These are phyloP conservation scores for Halictus ligatus DNA, from an alignment of 2,888 invertebrate genomes.

Conservation along the genomic window DNA sequence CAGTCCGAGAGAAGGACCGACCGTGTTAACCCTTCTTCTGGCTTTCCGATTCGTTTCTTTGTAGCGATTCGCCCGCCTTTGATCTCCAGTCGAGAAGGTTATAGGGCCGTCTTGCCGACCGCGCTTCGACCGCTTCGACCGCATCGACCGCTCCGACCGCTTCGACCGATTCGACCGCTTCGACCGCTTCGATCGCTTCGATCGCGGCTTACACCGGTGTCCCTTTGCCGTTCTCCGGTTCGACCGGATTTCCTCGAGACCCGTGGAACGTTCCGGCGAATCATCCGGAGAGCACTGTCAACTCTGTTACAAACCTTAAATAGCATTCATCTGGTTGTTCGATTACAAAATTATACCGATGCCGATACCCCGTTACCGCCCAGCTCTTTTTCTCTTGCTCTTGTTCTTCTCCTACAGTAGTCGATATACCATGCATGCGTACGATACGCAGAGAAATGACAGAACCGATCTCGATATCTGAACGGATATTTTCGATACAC, in stretches of 20 bases:
- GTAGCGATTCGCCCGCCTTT: conserved; percentile 67
- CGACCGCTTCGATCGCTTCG: background rate
- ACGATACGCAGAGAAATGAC: background rate
- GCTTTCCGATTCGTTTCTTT: conserved; percentile 64
- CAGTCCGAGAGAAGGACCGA: conserved; percentile 44
- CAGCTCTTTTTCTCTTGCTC: background rate
- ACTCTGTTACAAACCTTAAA: conserved; percentile 56
- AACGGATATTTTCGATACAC: background rate
- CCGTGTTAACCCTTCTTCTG: background rate
- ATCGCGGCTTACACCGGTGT: background rate
- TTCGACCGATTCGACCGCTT: background rate
- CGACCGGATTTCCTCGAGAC: conserved; percentile 66
- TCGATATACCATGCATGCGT: background rate
- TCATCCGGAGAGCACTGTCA: conserved; percentile 45
- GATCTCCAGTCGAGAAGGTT: conserved; percentile 63
- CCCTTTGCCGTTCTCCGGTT: background rate
- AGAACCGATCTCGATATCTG: conserved; percentile 2
- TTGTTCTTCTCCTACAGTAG: background rate
- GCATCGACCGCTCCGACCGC: background rate
- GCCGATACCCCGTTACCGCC: too few relatives aligned
- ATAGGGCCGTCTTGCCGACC: conserved; percentile 30
- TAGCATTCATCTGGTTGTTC: conserved; percentile 44
- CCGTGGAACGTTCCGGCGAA: conserved; percentile 33
- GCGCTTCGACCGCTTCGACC: background rate
- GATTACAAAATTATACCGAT: conserved; percentile 56